Conservation (phyloP, 2,797 vertebrate species). For the Amblyopsis hoosieri region DNA sequence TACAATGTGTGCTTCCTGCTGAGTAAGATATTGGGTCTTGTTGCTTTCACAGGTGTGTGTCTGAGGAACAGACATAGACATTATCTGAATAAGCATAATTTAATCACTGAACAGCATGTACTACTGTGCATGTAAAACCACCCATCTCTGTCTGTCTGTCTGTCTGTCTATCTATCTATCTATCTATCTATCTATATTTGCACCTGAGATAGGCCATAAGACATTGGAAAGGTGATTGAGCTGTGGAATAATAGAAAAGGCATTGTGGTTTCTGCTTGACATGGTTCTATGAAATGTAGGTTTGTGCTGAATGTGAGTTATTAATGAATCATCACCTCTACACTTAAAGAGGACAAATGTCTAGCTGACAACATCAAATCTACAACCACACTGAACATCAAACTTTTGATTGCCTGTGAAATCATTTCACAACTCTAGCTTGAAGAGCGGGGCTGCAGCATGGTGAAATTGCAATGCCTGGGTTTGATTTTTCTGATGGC, state of each 20-base stretch:
- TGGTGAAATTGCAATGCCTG: conserved; percentile 30
- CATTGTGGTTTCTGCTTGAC: conserved; percentile 22
- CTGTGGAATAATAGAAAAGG: conserved; percentile 6
- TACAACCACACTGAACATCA: conserved; percentile 21
- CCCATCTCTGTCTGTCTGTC: no score
- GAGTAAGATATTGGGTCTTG: conserved; percentile 36
- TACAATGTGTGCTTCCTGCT: conserved; percentile 44
- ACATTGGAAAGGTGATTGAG: no score
- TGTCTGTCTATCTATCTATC: no score
- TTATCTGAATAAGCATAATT: conserved; percentile 14
- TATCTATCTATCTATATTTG: no score
- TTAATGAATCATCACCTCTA: conserved; percentile 50
- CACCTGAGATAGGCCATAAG: no score
- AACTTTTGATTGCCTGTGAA: conserved; percentile 10
- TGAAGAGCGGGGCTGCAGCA: conserved; percentile 13
- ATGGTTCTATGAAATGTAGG: conserved; percentile 25
- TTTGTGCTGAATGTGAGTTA: conserved; percentile 55
- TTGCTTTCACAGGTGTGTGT: conserved; percentile 30
- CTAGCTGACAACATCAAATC: conserved; percentile 40
- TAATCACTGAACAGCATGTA: no score
- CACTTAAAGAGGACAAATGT: conserved; percentile 21
- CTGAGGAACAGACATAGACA: conserved; percentile 3
- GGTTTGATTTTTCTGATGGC: conserved; percentile 37
- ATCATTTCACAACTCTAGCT: conserved; percentile 22
- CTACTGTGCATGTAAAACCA: neutral